Evolutionary conservation across 1,140 invertebrate genomes (phyloP).

Genomic region (Drosophila teissieri): DNA sequence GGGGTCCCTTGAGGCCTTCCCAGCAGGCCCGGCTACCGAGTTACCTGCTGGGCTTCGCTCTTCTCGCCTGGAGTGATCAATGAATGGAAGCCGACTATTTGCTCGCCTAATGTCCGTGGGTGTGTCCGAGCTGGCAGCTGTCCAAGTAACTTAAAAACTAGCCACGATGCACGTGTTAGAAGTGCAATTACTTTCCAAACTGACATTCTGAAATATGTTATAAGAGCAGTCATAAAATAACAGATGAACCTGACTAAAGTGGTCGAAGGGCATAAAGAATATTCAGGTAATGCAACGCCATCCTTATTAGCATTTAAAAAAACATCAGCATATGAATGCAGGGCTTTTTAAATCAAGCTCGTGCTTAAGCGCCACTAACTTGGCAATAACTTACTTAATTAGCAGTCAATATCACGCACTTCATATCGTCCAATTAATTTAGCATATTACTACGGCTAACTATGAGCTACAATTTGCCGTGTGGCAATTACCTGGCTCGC

Average conservation of each 20-base stretch:
- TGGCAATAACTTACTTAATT: conserved; percentile 73
- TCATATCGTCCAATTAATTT: conserved; percentile 81
- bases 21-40: conserved; percentile 54
- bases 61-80: conserved; percentile 26
- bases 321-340: not conserved
- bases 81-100: conserved; percentile 46
- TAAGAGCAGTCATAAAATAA: not conserved
- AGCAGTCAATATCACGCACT: conserved; percentile 82
- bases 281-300: no score
- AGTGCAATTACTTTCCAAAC: not conserved
- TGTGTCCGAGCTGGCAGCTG: conserved; percentile 30
- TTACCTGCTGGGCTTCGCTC: conserved; percentile 41
- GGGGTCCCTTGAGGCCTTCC: conserved; percentile 39
- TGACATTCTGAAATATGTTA: not conserved
- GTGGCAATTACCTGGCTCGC: conserved; percentile 60
- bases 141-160: not conserved
- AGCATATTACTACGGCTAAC: conserved; percentile 77
- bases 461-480: conserved; percentile 35
- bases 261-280: no score
- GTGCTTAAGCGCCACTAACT: conserved; percentile 63
- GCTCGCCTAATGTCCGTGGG: conserved; percentile 34
- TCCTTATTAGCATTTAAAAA: not conserved
- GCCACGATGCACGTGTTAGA: conserved; percentile 13
- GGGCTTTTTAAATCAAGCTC: conserved; percentile 20
- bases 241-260: no score